phyloP scores from a whole-genome alignment of 2,797 vertebrate species.

The Betta splendens region DNA sequence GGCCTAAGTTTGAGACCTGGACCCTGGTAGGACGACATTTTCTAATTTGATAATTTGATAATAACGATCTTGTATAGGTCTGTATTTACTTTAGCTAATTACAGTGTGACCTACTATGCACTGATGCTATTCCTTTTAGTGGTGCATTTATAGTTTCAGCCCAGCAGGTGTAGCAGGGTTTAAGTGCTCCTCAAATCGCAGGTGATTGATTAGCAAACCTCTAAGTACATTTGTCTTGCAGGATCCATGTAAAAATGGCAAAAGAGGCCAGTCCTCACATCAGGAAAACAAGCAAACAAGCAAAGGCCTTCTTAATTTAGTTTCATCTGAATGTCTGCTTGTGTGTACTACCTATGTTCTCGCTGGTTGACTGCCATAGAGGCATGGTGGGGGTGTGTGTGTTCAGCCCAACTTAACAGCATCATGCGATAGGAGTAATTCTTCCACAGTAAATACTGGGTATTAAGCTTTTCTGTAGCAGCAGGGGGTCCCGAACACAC shows the following conservation, averaged over 20 bases:
- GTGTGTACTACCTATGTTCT: slow-evolving; percentile 8
- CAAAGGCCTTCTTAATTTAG: no score
- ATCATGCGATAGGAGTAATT: slow-evolving; percentile 60
- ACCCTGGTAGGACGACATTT: slow-evolving; percentile 4
- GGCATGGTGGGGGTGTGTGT: slow-evolving; percentile 5
- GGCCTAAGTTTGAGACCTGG: slow-evolving; percentile 52
- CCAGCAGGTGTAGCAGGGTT: not conserved
- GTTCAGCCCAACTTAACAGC: slow-evolving; percentile 44
- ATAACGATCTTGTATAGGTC: slow-evolving; percentile 3
- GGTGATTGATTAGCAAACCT: not conserved
- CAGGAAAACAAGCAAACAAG: not conserved
- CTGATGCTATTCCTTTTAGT: no score
- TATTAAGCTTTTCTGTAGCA: slow-evolving; percentile 77
- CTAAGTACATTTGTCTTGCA: not conserved
- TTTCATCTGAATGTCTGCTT: no score
- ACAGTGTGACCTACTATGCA: no score
- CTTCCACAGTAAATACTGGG: slow-evolving; percentile 68
- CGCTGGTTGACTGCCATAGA: slow-evolving; percentile 41
- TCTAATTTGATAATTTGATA: slow-evolving; percentile 9
- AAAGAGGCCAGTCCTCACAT: not conserved
- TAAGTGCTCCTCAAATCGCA: not conserved
- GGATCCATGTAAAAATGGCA: not conserved
- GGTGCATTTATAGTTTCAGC: no score
- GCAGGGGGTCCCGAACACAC: slow-evolving; percentile 76
- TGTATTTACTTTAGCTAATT: slow-evolving; percentile 5